phyloP scores from a whole-genome alignment of 2,888 invertebrate species.

The Deilephila elpenor region DNA sequence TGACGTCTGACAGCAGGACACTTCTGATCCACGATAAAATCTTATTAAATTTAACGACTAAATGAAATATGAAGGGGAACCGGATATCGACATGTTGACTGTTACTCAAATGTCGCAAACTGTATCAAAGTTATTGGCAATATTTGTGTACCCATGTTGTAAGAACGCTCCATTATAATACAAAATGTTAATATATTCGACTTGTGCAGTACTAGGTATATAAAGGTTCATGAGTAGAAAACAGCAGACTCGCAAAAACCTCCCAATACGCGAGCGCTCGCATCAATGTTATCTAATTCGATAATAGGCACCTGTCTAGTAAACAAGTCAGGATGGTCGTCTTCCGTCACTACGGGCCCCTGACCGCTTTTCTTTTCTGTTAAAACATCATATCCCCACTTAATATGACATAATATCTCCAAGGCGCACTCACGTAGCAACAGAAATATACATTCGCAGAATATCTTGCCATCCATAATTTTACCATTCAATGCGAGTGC shows the following conservation, averaged over 20 bases:
- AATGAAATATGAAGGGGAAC: conserved; percentile 24
- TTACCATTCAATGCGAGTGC: neutral
- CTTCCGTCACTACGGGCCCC: conserved; percentile 65
- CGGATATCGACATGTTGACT: conserved; percentile 15
- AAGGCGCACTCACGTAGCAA: neutral
- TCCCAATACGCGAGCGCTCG: conserved; percentile 10
- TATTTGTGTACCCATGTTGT: neutral
- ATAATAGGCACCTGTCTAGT: conserved; percentile 65
- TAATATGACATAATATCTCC: neutral
- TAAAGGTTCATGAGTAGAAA: neutral
- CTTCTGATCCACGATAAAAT: conserved; percentile 19
- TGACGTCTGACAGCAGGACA: conserved; percentile 21
- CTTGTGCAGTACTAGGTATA: neutral
- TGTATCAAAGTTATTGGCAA: conserved; percentile 15
- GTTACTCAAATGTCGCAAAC: neutral
- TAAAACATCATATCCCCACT: neutral
- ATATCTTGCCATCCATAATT: neutral
- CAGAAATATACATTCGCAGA: neutral
- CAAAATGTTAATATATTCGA: neutral
- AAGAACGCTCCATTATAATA: neutral
- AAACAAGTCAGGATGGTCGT: conserved; percentile 64
- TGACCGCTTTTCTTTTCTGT: conserved; percentile 49
- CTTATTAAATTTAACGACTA: conserved; percentile 20
- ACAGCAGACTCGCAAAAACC: conserved; percentile 8
- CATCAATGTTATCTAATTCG: conserved; percentile 54